Evolutionary conservation across 2,888 invertebrate genomes (phyloP).

Genomic region (Teleiodes luculella): DNA sequence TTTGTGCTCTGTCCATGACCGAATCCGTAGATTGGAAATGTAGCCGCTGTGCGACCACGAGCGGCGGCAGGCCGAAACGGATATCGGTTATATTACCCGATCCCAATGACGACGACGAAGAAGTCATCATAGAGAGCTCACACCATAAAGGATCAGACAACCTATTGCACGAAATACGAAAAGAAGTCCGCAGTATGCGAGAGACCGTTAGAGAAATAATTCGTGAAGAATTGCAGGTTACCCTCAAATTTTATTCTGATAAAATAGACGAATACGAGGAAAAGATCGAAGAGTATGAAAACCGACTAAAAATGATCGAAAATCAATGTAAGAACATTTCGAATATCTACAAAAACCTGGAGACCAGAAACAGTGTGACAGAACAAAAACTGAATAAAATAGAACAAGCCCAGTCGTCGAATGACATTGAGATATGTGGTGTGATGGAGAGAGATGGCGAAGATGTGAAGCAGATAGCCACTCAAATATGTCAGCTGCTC

Average conservation of each 20-base stretch:
- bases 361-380: background rate
- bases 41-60: too few relatives aligned
- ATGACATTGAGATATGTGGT: constrained; percentile 15
- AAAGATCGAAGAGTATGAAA: constrained; percentile 15
- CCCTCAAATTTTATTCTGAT: background rate
- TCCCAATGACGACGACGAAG: too few relatives aligned
- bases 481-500: background rate
- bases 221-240: too few relatives aligned
- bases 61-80: too few relatives aligned
- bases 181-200: too few relatives aligned
- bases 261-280: constrained; percentile 11
- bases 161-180: too few relatives aligned
- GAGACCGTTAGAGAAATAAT: too few relatives aligned
- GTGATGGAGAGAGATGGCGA: constrained; percentile 4
- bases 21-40: too few relatives aligned
- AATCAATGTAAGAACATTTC: background rate
- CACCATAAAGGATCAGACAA: too few relatives aligned
- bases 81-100: too few relatives aligned
- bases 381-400: constrained; percentile 11
- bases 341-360: constrained; percentile 7
- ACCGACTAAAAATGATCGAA: constrained; percentile 8
- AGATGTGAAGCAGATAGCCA: background rate
- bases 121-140: too few relatives aligned
- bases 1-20: too few relatives aligned
- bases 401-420: constrained; percentile 2